phyloP scores from a whole-genome alignment of 2,113 vertebrate genomes.

The Python bivittatus region DNA sequence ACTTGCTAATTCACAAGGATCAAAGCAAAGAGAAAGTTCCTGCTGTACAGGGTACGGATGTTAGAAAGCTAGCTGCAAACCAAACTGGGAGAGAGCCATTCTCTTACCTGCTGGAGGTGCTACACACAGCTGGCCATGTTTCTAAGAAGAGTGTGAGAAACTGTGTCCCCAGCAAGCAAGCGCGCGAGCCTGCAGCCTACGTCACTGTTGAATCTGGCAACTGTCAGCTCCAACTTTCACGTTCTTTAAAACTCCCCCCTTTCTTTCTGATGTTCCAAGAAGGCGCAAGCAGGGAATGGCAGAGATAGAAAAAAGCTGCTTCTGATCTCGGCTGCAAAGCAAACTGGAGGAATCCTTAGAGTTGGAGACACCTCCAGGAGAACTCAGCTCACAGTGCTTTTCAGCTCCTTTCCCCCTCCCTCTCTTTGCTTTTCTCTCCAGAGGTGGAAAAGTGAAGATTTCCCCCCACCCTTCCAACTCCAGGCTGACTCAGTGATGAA shows the following conservation, averaged over 20 bases:
- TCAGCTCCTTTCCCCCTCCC: neutral
- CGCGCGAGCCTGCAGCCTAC: neutral
- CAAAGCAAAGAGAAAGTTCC: neutral
- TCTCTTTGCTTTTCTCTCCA: neutral
- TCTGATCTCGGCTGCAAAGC: neutral
- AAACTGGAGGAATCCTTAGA: neutral
- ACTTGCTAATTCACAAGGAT: neutral
- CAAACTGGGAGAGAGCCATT: neutral
- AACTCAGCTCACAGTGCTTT: neutral
- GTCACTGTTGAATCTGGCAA: conserved; percentile 10
- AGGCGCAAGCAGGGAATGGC: neutral
- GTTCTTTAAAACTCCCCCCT: neutral
- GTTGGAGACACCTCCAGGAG: neutral
- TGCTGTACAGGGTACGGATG: neutral
- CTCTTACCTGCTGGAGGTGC: conserved; percentile 26
- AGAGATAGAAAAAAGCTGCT: neutral
- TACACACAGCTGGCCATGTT: neutral
- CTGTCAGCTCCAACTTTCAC: conserved; percentile 1
- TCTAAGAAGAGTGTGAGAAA: neutral
- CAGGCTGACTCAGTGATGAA: neutral
- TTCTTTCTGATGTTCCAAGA: neutral
- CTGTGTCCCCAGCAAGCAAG: neutral
- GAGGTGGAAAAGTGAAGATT: conserved; percentile 4
- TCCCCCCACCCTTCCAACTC: neutral
- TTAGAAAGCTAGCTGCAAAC: neutral